Evolutionary conservation across 1,140 invertebrate species (phyloP), one percentile per base, ranked within the genome.

Genomic region (Drosophila sp.): DNA sequence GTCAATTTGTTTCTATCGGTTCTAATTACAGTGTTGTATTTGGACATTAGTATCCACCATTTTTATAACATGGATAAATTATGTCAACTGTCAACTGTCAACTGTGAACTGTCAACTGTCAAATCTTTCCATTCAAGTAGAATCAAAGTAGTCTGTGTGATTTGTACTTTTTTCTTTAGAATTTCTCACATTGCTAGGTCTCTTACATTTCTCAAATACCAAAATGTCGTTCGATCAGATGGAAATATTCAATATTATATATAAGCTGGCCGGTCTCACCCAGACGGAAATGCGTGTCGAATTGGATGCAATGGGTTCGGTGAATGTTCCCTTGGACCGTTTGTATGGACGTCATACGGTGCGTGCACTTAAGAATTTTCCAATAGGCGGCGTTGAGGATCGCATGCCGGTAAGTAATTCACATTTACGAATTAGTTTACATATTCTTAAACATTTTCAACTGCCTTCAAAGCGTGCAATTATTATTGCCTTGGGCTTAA

Each of bases 271-370:
- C 0, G 64, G 84, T 0, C 29, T 89, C 0, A 74, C 66, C 7
- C 46, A 70, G 4, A 40, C 48, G 0, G 83, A 90, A 8, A 94
- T 92, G 65, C 92, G 97, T 29, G 91, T 95, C 65, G 98, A 99
- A 93, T 93, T 93, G 41, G 98, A 99, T 89, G 97, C 97, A 2
- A 97, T 98, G 93, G 98, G 98, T 11, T 96, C 98, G 90, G 91
- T 99, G 4, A 95, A 98, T 84, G 98, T 99, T 0, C 98, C 98
- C 0, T 93, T 94, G 54, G 95, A 98, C 86, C 98, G 96, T 90
- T 96, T 98, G 90, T 99, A 99, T 95, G 99, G 99, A 13, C 97
- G 98, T 0, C 98, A 99, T 92, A 99, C 99, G 29, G 95, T 98
- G 56, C 92, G 98, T 75, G 99, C 98, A 0, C 94, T 97, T 14